These are phyloP conservation scores for Dione juno DNA, from an alignment of 2,888 invertebrate species.

Conservation along the genomic window DNA sequence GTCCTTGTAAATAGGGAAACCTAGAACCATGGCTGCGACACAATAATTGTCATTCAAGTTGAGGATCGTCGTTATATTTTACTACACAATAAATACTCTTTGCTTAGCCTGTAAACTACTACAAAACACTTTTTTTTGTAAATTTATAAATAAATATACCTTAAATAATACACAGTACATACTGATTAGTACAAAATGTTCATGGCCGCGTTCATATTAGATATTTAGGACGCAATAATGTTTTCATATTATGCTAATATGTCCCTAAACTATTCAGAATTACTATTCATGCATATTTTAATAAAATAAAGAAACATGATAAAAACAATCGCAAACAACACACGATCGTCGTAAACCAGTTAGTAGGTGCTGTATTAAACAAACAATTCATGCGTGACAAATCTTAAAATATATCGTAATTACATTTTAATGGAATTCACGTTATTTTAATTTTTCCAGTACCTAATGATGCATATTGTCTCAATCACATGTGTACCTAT, in stretches of 20 bases:
- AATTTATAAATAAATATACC: no score
- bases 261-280: not conserved
- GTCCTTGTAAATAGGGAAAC: no score
- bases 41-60: no score
- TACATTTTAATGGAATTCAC: conserved; percentile 43
- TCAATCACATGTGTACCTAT: conserved; percentile 17
- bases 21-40: no score
- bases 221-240: not conserved
- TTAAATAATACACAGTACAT: no score
- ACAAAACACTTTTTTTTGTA: no score
- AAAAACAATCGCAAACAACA: conserved; percentile 19
- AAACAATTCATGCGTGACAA: conserved; percentile 44
- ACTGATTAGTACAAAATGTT: not conserved
- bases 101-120: no score
- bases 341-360: conserved; percentile 25
- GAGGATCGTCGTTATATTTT: no score
- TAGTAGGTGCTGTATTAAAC: conserved; percentile 25
- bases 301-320: conserved; percentile 9
- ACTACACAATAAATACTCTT: no score
- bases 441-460: conserved; percentile 41
- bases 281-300: not conserved
- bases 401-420: conserved; percentile 44
- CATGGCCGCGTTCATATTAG: not conserved
- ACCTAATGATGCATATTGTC: conserved; percentile 31
- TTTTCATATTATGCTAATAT: not conserved